A percentile compares a stretch with the other conserved stretches of the same genome.
phyloP scores from a whole-genome alignment of 2,797 vertebrate species.

The Sardinella longiceps region DNA sequence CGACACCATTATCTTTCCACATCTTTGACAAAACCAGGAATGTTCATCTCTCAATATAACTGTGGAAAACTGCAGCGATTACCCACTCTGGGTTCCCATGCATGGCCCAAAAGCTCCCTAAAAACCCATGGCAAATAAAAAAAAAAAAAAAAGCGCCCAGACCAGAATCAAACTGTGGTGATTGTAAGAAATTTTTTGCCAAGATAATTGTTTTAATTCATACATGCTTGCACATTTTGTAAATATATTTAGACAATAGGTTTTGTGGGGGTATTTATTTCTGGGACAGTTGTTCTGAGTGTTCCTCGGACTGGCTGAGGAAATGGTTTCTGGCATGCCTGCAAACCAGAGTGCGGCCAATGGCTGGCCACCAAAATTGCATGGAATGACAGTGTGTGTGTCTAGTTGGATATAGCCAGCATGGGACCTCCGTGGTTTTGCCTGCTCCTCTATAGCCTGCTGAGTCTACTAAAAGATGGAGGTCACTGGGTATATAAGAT shows the following conservation, averaged over 20 bases:
- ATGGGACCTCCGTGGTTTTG: constrained; percentile 52
- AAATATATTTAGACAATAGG: constrained; percentile 69
- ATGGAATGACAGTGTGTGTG: constrained; percentile 65
- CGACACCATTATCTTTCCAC: constrained; percentile 37
- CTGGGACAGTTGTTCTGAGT: constrained; percentile 57
- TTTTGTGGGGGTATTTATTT: constrained; percentile 62
- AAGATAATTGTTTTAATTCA: constrained; percentile 73
- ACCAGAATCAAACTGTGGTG: constrained; percentile 57
- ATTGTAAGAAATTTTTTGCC: constrained; percentile 54
- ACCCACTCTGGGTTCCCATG: constrained; percentile 55
- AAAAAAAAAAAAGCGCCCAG: too few relatives aligned
- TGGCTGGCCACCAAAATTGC: constrained; percentile 65
- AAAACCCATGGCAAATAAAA: constrained; percentile 57
- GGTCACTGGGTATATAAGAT: constrained; percentile 43
- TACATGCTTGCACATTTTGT: constrained; percentile 72
- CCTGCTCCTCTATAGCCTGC: constrained; percentile 46
- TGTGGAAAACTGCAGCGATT: constrained; percentile 22
- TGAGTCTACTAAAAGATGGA: constrained; percentile 44
- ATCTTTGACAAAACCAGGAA: constrained; percentile 33
- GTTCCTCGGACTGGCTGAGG: constrained; percentile 60
- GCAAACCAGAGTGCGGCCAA: constrained; percentile 69
- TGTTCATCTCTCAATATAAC: constrained; percentile 30
- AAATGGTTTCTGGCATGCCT: constrained; percentile 69
- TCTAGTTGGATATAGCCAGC: constrained; percentile 56
- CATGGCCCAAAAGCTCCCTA: constrained; percentile 53